phyloP scores from a whole-genome alignment of 2,888 invertebrate genomes.

The Kuschelorhynchus macadamiae region DNA sequence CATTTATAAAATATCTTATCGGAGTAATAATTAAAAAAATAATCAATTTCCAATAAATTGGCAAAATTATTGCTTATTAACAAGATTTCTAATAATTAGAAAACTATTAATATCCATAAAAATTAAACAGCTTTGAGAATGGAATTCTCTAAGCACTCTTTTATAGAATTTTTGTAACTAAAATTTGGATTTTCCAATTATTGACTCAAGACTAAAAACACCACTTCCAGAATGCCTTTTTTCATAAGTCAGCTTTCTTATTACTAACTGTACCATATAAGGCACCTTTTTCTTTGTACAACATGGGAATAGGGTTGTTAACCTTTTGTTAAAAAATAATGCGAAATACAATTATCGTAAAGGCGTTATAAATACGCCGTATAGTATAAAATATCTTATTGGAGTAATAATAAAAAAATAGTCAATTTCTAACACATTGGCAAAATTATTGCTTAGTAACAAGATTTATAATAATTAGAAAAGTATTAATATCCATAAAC shows the following conservation, averaged over 20 bases:
- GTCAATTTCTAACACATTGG: constrained; percentile 11
- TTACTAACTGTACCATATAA: too few species aligned
- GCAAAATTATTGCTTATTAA: constrained; percentile 25
- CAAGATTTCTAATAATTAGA: constrained; percentile 32
- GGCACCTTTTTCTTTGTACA: too few species aligned
- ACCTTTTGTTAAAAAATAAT: constrained; percentile 55
- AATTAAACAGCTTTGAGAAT: constrained; percentile 40
- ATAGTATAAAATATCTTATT: constrained; percentile 17
- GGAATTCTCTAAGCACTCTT: too few species aligned
- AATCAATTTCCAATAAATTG: constrained; percentile 9
- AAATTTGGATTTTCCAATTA: constrained; percentile 47
- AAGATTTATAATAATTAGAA: constrained; percentile 36
- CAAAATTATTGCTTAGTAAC: constrained; percentile 23
- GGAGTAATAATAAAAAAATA: constrained; percentile 18
- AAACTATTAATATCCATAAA: constrained; percentile 49
- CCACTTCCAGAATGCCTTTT: constrained; percentile 11
- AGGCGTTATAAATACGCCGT: constrained; percentile 6
- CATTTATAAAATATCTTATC: constrained; percentile 20
- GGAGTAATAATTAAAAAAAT: constrained; percentile 18
- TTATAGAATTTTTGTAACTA: constrained; percentile 48
- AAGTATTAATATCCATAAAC: constrained; percentile 48
- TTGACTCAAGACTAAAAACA: constrained; percentile 32
- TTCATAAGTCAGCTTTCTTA: too few species aligned
- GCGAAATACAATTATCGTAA: constrained; percentile 50
- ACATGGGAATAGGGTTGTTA: constrained; percentile 35